phyloP scores from a whole-genome alignment of 92 coral and sea anemone genomes.

The Pocillopora grandis region DNA sequence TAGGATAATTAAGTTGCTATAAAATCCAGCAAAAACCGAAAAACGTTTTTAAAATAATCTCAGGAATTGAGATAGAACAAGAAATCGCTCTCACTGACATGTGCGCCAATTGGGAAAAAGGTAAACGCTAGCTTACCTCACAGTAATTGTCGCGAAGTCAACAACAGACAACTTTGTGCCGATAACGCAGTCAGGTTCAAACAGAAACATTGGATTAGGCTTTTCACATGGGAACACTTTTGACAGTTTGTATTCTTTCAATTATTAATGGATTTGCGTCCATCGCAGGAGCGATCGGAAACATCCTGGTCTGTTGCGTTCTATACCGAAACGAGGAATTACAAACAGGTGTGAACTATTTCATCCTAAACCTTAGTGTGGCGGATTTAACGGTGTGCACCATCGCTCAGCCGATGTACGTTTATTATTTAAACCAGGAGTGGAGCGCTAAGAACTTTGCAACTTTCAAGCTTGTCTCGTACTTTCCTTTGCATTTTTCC shows the following conservation, averaged over 20 bases:
- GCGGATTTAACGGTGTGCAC: slow-evolving; percentile 66
- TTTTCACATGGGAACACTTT: slow-evolving; percentile 12
- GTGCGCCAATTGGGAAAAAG: too few relatives aligned
- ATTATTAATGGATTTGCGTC: slow-evolving; percentile 44
- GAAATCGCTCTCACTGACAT: too few relatives aligned
- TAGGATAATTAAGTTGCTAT: too few relatives aligned
- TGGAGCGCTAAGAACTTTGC: slow-evolving; percentile 30
- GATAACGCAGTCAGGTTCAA: too few relatives aligned
- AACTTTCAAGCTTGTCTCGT: slow-evolving; percentile 61
- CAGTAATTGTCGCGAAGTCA: too few relatives aligned
- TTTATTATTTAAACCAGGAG: slow-evolving; percentile 50
- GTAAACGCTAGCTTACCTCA: too few relatives aligned
- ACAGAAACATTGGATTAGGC: not conserved
- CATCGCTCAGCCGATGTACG: slow-evolving; percentile 62
- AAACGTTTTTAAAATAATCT: too few relatives aligned
- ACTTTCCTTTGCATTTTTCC: slow-evolving; percentile 63
- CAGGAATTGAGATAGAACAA: too few relatives aligned
- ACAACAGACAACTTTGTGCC: too few relatives aligned
- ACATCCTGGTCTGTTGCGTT: slow-evolving; percentile 49
- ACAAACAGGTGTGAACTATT: slow-evolving; percentile 61
- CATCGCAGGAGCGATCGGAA: slow-evolving; percentile 54
- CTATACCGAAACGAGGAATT: slow-evolving; percentile 59
- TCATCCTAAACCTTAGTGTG: slow-evolving; percentile 53
- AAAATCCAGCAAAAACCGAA: too few relatives aligned
- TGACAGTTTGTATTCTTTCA: slow-evolving; percentile 25